Evolutionary conservation across 2,113 vertebrate genomes (phyloP).

Genomic region (Promerops cafer): DNA sequence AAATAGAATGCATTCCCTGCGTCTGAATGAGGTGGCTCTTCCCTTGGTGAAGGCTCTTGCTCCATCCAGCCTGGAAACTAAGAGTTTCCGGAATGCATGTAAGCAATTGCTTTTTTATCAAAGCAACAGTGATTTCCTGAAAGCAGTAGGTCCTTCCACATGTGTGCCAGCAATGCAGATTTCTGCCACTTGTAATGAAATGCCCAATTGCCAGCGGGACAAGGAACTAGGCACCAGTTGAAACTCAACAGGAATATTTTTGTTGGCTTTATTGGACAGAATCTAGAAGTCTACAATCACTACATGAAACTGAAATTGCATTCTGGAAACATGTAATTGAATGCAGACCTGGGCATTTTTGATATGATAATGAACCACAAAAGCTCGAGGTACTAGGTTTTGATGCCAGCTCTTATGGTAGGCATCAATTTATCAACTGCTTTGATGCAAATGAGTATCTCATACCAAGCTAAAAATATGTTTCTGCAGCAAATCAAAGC

Average conservation of each 20-base stretch:
- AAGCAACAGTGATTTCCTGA: background rate
- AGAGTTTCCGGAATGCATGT: background rate
- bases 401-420: background rate
- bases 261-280: background rate
- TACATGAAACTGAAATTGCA: background rate
- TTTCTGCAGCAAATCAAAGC: slow-evolving; percentile 10
- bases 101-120: background rate
- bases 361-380: slow-evolving; percentile 3
- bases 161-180: background rate
- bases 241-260: background rate
- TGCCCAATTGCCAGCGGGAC: background rate
- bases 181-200: background rate
- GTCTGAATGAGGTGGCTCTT: background rate
- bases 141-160: background rate
- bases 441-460: background rate
- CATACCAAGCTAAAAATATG: background rate
- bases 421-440: slow-evolving; percentile 30
- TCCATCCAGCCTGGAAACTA: background rate
- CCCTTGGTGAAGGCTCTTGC: background rate
- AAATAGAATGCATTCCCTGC: background rate
- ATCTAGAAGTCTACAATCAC: background rate
- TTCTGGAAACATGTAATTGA: background rate
- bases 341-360: background rate
- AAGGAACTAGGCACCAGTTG: background rate
- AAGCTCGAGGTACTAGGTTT: background rate